A percentile compares a stretch with the other conserved stretches of the same genome.
phyloP scores from a whole-genome alignment of 2,888 invertebrate genomes.

The Chromoteleia sp. region DNA sequence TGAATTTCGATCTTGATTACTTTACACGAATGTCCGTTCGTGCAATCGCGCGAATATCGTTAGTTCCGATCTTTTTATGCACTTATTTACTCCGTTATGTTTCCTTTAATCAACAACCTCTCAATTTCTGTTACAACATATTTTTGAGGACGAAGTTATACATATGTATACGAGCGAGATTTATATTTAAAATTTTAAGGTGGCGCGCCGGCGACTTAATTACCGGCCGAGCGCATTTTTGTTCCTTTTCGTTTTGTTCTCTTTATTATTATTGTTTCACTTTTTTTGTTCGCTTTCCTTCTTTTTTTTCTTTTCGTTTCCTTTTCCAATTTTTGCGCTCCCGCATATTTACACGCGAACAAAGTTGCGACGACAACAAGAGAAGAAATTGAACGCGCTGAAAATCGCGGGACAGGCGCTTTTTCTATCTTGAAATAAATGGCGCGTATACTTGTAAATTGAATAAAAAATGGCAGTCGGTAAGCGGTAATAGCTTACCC shows the following conservation, averaged over 20 bases:
- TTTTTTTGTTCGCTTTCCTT: no score
- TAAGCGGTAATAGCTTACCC: slow-evolving; percentile 7
- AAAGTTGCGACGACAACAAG: slow-evolving; percentile 1
- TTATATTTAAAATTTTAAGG: slow-evolving; percentile 60
- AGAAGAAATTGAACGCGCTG: not conserved
- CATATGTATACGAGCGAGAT: slow-evolving; percentile 56
- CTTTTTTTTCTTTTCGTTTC: not conserved
- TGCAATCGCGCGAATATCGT: slow-evolving; percentile 62
- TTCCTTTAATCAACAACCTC: slow-evolving; percentile 58
- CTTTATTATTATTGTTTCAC: no score
- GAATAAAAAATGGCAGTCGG: slow-evolving; percentile 3
- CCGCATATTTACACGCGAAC: slow-evolving; percentile 23
- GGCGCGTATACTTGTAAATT: slow-evolving; percentile 15
- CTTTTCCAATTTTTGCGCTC: slow-evolving; percentile 3
- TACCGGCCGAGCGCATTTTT: slow-evolving; percentile 16
- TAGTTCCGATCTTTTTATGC: slow-evolving; percentile 59
- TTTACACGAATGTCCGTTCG: slow-evolving; percentile 57
- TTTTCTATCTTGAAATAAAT: slow-evolving; percentile 34
- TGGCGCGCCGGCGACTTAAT: slow-evolving; percentile 52
- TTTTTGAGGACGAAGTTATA: slow-evolving; percentile 53
- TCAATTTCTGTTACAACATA: slow-evolving; percentile 62
- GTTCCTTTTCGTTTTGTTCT: not conserved
- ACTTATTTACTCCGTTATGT: slow-evolving; percentile 58
- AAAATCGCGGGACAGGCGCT: not conserved
- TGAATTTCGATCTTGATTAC: slow-evolving; percentile 59